Base-by-base conservation (phyloP, 2,888 invertebrate genomes). In the Eupithecia centaureata region DNA sequence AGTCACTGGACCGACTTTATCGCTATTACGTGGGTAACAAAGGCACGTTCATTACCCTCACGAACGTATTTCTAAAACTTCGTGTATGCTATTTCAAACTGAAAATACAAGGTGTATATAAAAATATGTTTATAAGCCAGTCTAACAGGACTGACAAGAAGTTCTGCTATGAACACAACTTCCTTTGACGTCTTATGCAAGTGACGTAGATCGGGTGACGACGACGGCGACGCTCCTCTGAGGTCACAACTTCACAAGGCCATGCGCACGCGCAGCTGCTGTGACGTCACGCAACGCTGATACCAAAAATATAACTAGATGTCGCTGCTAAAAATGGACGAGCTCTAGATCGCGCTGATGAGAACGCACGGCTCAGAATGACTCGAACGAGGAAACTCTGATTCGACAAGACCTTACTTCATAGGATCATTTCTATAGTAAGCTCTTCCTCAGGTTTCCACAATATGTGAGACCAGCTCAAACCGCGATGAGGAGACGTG, bases 381-480 rank as follows among this genome's bases (percentile, higher is more conserved):
- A 47, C 22, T 0, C 18, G 47, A 22, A 10, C 22, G 47, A 22
- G 12, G 47, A 22, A 22, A n/a, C 22, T 47, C 4, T 4, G 10
- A 10, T 12, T 1, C 47, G 22, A 12, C 22, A 47, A 47, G 47
- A 47, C 47, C 47, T 42, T 42, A 42, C 42, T 42, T 42, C 52
- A 54, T 25, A 54, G 25, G 52, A 42, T 42, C 42, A 42, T 42
- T 42, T 42, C 42, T 42, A 42, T 42, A 42, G 42, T 42, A 42
- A 42, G 42, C 42, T 42, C 18, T 18, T 42, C 42, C 42, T 42
- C 42, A 42, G 42, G 42, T 52, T 27, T 13, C 52, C 52, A 52
- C 52, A 52, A 52, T 27, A 27, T 27, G 52, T 52, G 52, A 52
- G 52, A 52, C 52, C 52, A 52, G 25, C 52, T 52, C 52, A 52